Base-by-base conservation (phyloP, 92 coral and sea anemone species). In the Bergia sp. region DNA sequence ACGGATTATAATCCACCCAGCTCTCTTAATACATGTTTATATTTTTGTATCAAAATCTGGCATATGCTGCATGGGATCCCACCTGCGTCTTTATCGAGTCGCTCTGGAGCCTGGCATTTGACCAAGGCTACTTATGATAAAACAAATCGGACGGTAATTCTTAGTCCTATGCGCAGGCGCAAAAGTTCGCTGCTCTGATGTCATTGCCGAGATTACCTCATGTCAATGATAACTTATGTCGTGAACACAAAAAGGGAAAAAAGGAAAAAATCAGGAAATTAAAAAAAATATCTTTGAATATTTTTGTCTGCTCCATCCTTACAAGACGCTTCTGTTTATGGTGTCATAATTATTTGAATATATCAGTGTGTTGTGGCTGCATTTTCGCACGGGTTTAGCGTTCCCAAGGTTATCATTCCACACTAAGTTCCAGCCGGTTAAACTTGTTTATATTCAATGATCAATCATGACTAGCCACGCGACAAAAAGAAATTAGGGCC, bases 401-500 rank as follows among this genome's bases (percentile, higher is more conserved):
- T 61, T 61, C 12, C 69, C 69, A 61, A 61, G 69, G 69, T 61
- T 16, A 53, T 53, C 29, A 29, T 0, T 29, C 2, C 13, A 12
- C 7, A 47, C 53, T 12, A 57, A 13, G 5, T 61, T 61, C 69
- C 69, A 61, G 69, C 77, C 18, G 42, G 77, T 83, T 67, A 4
- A 83, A 83, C 42, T 6, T 66, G 77, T 67, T 67, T 42, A 5
- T 69, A 13, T 66, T 81, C 73, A 39, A 21, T n/a, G 86, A 49
- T 81, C 73, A 58, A 38, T 55, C 42, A 29, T 37, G 29, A 16
- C 69, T 3, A 37, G 29, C 45, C 37, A 81, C 85, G 86, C 57
- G 29, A 41, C 29, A 41, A 3, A 40, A 29, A 29, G 29, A 40
- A 61, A 21, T 23, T 41, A 37, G 11, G 23, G 0, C 66, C 29